Evolutionary conservation across 2,113 vertebrate genomes (phyloP).

Genomic region (Callipepla californica): DNA sequence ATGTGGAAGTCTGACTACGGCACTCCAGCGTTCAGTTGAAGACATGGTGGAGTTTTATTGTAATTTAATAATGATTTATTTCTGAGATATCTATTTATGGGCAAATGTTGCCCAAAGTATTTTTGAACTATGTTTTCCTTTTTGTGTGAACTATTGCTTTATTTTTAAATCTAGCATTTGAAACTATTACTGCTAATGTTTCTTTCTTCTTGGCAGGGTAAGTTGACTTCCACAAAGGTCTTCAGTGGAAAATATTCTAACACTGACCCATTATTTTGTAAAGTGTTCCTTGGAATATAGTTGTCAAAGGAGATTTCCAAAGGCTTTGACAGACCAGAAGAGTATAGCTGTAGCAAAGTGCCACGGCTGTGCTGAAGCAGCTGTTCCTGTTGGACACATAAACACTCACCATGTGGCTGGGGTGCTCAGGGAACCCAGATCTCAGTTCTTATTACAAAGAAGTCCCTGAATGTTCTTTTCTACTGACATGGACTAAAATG

Average conservation of each 20-base stretch:
- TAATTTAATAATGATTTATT: slow-evolving; percentile 2
- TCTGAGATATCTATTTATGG: neutral
- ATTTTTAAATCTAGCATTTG: neutral
- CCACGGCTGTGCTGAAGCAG: neutral
- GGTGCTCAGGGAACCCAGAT: neutral
- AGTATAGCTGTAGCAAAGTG: neutral
- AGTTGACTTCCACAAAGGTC: neutral
- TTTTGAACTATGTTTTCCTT: neutral
- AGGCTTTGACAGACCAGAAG: neutral
- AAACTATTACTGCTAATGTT: neutral
- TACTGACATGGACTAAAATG: neutral
- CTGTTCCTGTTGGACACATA: neutral
- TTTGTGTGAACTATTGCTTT: neutral
- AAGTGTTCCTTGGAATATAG: neutral
- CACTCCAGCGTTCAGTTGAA: neutral
- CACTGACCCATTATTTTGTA: accelerated
- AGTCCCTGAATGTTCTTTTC: neutral
- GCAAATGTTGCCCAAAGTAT: neutral
- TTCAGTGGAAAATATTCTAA: neutral
- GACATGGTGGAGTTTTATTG: neutral
- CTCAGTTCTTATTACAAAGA: neutral
- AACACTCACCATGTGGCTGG: neutral
- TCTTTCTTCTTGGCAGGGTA: neutral
- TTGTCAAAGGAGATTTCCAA: neutral
- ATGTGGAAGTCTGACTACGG: slow-evolving; percentile 20